Conservation (phyloP, 2,888 invertebrate species). For the Bombyx huttoni region DNA sequence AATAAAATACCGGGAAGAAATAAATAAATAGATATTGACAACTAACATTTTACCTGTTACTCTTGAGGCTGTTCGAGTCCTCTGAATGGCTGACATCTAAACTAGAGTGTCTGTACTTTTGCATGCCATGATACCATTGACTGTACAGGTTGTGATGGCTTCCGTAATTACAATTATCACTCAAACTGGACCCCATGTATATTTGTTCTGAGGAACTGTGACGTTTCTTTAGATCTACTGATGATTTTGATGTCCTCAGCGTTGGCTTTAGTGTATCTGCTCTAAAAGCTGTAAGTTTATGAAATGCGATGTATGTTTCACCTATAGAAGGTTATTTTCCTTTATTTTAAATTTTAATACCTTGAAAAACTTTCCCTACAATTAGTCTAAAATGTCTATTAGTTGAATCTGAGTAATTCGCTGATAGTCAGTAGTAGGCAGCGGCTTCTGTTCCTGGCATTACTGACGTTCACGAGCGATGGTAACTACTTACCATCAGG, state of each 20-base stretch:
- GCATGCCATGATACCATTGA: conserved; percentile 47
- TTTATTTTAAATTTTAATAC: too few species aligned
- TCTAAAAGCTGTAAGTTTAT: conserved; percentile 38
- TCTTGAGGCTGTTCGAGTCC: conserved; percentile 78
- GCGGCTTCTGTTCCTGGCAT: too few species aligned
- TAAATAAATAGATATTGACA: too few species aligned
- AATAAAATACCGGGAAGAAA: not conserved
- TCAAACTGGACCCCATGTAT: conserved; percentile 28
- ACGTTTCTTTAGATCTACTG: conserved; percentile 73
- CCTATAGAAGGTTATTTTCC: not conserved
- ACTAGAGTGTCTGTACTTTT: conserved; percentile 52
- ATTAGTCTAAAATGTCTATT: too few species aligned
- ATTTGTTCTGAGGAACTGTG: conserved; percentile 58
- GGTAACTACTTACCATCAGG: too few species aligned
- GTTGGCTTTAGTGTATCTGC: conserved; percentile 44
- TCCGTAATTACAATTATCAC: conserved; percentile 51
- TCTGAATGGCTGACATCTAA: conserved; percentile 74
- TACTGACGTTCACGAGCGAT: too few species aligned
- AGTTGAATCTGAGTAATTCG: too few species aligned
- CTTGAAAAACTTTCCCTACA: too few species aligned
- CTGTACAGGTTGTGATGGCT: conserved; percentile 52
- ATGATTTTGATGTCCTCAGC: conserved; percentile 48
- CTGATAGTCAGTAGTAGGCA: too few species aligned
- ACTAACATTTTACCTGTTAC: conserved; percentile 58
- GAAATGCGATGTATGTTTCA: not conserved